Conservation (phyloP, 2,797 vertebrate species). For the Tokudaia tokunoshimensis region DNA sequence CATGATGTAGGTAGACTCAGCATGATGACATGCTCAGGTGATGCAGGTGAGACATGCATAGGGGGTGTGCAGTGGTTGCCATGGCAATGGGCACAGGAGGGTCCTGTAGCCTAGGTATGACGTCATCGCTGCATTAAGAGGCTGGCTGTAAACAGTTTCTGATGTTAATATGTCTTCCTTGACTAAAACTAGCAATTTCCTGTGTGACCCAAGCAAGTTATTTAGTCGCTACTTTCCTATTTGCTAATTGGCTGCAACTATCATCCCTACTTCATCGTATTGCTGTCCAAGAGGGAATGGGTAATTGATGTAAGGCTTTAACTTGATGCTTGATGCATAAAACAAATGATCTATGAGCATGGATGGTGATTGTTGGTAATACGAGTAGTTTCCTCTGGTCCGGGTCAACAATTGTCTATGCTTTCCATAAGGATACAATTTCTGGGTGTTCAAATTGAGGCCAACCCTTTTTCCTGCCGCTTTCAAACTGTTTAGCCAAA, state of each 20-base stretch:
- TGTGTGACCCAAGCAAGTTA: not conserved
- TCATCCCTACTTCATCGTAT: not conserved
- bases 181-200: not conserved
- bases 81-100: not conserved
- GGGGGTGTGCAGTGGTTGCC: not conserved
- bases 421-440: not conserved
- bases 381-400: not conserved
- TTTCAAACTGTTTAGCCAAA: not conserved
- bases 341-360: not conserved
- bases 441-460: not conserved
- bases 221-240: constrained; percentile 4
- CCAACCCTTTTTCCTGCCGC: not conserved
- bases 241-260: not conserved
- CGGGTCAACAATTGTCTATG: not conserved
- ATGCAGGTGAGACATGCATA: too few relatives aligned
- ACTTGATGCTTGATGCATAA: not conserved
- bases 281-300: not conserved
- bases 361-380: constrained; percentile 1
- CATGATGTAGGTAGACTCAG: too few relatives aligned
- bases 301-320: not conserved
- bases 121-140: not conserved
- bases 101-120: not conserved
- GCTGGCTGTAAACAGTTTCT: not conserved
- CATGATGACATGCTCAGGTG: too few relatives aligned
- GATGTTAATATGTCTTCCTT: not conserved